A percentile compares a stretch with the other conserved stretches of the same genome.
These are phyloP conservation scores for Euzophera pinguis DNA, from an alignment of 2,888 invertebrate species.

Conservation along the genomic window DNA sequence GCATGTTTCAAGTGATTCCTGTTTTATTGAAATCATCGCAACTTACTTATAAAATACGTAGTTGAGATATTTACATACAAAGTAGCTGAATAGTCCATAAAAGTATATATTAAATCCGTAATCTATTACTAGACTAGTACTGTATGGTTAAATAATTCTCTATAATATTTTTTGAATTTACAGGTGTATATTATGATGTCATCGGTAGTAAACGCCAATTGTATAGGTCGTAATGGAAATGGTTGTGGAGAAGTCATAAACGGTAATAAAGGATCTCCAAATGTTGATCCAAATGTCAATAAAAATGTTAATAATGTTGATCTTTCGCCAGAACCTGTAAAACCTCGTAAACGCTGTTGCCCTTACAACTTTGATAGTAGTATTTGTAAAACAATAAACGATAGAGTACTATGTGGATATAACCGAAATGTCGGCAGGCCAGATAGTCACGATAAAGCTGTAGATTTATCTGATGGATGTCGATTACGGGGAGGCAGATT, in stretches of 20 bases:
- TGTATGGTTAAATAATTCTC: too few relatives aligned
- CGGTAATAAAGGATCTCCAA: not conserved
- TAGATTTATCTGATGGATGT: slow-evolving; percentile 44
- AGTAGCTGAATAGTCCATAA: too few relatives aligned
- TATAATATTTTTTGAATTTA: slow-evolving; percentile 16
- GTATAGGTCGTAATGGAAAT: slow-evolving; percentile 10
- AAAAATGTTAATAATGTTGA: not conserved
- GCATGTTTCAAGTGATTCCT: not conserved
- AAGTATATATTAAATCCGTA: too few relatives aligned
- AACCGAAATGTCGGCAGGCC: slow-evolving; percentile 46
- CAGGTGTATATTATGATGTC: slow-evolving; percentile 34
- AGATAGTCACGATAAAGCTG: slow-evolving; percentile 22
- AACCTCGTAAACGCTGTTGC: slow-evolving; percentile 43
- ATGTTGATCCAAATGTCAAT: not conserved
- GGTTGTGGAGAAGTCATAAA: not conserved
- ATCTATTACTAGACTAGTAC: too few relatives aligned
- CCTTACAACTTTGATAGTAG: slow-evolving; percentile 56
- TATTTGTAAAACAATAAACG: slow-evolving; percentile 47
- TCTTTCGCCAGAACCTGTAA: not conserved
- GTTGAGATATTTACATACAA: too few relatives aligned
- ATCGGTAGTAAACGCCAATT: slow-evolving; percentile 22
- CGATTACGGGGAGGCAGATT: slow-evolving; percentile 50
- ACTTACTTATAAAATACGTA: too few relatives aligned
- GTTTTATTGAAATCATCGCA: too few relatives aligned
- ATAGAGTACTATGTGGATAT: slow-evolving; percentile 57